Evolutionary conservation across 2,888 invertebrate genomes (phyloP).

Genomic region (Nomada lathburiana): DNA sequence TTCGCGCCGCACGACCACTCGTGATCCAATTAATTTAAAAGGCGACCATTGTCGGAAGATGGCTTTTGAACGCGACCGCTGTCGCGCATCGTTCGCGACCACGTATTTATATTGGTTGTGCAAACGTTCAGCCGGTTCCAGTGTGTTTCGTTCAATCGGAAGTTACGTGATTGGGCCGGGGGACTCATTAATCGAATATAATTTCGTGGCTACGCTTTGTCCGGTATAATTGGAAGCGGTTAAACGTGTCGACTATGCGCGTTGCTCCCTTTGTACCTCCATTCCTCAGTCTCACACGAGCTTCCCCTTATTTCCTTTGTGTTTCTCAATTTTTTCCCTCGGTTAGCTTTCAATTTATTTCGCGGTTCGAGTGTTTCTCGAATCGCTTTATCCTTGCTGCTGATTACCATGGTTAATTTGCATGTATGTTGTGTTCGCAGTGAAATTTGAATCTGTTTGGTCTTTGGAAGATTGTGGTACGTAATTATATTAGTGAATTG

Average conservation of each 20-base stretch:
- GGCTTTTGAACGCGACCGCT: conserved; percentile 3
- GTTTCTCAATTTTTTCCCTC: no score
- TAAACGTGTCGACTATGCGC: not conserved
- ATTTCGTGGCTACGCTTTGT: not conserved
- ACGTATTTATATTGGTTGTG: conserved; percentile 36
- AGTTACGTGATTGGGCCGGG: conserved; percentile 20
- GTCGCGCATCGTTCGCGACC: not conserved
- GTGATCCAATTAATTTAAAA: conserved; percentile 54
- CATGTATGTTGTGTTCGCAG: no score
- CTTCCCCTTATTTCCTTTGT: not conserved
- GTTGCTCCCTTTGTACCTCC: not conserved
- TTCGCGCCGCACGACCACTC: not conserved
- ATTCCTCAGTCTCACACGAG: not conserved
- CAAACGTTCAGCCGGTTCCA: conserved; percentile 16
- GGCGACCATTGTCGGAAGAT: conserved; percentile 33
- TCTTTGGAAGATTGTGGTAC: no score
- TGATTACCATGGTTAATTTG: no score
- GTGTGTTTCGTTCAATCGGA: conserved; percentile 41
- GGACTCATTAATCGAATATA: conserved; percentile 21
- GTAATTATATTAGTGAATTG: no score
- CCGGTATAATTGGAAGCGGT: conserved; percentile 10
- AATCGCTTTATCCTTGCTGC: no score
- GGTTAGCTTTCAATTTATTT: no score
- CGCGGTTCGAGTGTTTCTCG: no score
- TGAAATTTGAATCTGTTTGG: no score